A percentile compares a stretch with the other conserved stretches of the same genome.
Conservation (phyloP, 2,113 vertebrate species). For the Sceloporus undulatus region DNA sequence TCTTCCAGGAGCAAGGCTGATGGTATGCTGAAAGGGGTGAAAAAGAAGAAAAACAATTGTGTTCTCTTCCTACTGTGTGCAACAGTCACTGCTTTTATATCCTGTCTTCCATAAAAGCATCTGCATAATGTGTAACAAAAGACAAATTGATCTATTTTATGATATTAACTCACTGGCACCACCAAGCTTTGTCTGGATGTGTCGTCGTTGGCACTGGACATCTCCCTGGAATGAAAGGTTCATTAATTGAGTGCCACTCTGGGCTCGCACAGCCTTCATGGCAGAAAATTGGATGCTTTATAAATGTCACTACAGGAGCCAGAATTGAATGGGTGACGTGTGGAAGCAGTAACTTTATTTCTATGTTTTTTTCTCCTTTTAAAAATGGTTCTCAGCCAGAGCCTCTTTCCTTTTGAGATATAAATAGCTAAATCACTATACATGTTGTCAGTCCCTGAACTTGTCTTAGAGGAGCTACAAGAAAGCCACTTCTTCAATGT, state of each 20-base stretch:
- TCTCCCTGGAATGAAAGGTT: slow-evolving; percentile 4
- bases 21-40: neutral
- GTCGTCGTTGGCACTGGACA: neutral
- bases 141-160: slow-evolving; percentile 16
- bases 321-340: slow-evolving; percentile 18
- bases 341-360: slow-evolving; percentile 27
- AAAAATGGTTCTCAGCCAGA: slow-evolving; percentile 26
- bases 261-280: neutral
- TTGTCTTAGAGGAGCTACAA: slow-evolving; percentile 19
- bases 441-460: slow-evolving; percentile 7
- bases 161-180: neutral
- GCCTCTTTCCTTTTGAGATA: neutral
- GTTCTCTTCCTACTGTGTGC: slow-evolving; percentile 37
- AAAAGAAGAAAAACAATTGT: slow-evolving; percentile 7
- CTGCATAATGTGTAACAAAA: slow-evolving; percentile 26
- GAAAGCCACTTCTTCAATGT: slow-evolving; percentile 32
- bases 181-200: neutral
- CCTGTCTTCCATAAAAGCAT: slow-evolving; percentile 33
- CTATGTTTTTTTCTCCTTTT: neutral
- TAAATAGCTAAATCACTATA: slow-evolving; percentile 27
- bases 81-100: slow-evolving; percentile 12
- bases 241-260: slow-evolving; percentile 19
- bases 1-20: slow-evolving; percentile 16
- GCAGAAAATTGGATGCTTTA: slow-evolving; percentile 26
- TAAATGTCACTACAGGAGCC: neutral